A percentile compares a stretch with the other conserved stretches of the same genome.
These are phyloP conservation scores for Zoanthus sansibaricus DNA, from an alignment of 92 coral and sea anemone species.

Conservation along the genomic window DNA sequence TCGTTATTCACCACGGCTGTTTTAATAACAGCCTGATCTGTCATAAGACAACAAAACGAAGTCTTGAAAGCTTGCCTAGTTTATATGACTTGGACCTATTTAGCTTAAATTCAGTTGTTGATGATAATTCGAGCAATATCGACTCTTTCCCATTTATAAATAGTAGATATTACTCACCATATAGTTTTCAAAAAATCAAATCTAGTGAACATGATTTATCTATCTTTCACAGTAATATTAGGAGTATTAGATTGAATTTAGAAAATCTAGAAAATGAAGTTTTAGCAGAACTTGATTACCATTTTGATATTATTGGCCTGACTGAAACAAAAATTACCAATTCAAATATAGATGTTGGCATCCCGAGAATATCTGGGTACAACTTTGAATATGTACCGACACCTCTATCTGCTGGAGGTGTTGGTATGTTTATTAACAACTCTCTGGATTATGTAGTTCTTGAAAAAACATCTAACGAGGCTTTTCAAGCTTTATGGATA, in stretches of 20 bases:
- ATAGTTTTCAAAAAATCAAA: conserved; percentile 29
- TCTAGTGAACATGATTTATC: conserved; percentile 18
- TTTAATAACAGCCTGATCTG: conserved; percentile 16
- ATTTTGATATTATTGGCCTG: conserved; percentile 47
- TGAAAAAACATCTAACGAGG: conserved; percentile 27
- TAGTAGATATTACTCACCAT: conserved; percentile 13
- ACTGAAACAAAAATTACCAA: conserved; percentile 43
- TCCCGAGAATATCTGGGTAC: conserved; percentile 51
- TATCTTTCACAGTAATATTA: conserved; percentile 25
- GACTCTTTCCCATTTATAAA: neutral
- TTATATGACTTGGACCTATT: conserved; percentile 13
- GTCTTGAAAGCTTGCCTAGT: conserved; percentile 18
- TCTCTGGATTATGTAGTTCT: conserved; percentile 37
- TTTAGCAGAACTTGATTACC: conserved; percentile 42
- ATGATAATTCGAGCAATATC: neutral
- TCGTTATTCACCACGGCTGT: conserved; percentile 1
- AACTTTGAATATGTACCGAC: conserved; percentile 62
- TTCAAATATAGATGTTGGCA: conserved; percentile 21
- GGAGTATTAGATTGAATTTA: conserved; percentile 32
- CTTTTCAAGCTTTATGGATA: conserved; percentile 44
- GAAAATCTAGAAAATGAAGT: conserved; percentile 43
- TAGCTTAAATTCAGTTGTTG: conserved; percentile 10
- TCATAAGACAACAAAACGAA: neutral
- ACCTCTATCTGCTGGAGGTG: conserved; percentile 63
- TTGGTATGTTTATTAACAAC: conserved; percentile 61